Conservation (phyloP, 2,888 invertebrate species). For the Rhamphomyia laevipes region DNA sequence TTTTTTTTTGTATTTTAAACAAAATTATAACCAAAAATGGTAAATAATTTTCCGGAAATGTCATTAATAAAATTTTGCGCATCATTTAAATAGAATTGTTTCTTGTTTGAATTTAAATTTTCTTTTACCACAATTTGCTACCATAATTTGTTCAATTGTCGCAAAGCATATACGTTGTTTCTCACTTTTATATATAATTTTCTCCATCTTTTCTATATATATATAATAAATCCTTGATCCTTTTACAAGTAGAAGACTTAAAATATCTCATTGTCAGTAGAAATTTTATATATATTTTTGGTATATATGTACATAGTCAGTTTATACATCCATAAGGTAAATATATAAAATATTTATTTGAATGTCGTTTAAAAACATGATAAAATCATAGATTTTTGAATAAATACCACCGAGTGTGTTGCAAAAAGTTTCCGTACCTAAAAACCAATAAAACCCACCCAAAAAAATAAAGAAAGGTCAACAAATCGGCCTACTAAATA, state of each 20-base stretch:
- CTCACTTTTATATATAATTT: neutral
- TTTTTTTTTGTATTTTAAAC: no score
- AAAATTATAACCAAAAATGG: constrained; percentile 12
- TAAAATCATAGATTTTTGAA: no score
- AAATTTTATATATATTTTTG: neutral
- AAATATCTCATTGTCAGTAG: neutral
- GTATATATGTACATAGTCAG: no score
- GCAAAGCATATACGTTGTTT: neutral
- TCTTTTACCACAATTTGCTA: constrained; percentile 12
- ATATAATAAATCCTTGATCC: neutral
- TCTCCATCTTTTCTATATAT: neutral
- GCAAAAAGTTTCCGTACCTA: no score
- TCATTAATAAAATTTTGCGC: constrained; percentile 16
- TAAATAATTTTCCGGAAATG: neutral
- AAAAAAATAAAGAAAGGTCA: no score
- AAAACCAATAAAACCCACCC: no score
- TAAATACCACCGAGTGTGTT: no score
- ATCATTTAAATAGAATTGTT: constrained; percentile 15
- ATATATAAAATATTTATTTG: no score
- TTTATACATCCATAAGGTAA: no score
- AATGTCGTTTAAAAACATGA: no score
- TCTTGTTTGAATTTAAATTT: constrained; percentile 14
- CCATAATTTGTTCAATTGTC: constrained; percentile 14
- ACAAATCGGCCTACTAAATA: no score
- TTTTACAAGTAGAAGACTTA: neutral